These are phyloP conservation scores for Ephestia elutella DNA, from an alignment of 1,140 invertebrate genomes.

Conservation along the genomic window DNA sequence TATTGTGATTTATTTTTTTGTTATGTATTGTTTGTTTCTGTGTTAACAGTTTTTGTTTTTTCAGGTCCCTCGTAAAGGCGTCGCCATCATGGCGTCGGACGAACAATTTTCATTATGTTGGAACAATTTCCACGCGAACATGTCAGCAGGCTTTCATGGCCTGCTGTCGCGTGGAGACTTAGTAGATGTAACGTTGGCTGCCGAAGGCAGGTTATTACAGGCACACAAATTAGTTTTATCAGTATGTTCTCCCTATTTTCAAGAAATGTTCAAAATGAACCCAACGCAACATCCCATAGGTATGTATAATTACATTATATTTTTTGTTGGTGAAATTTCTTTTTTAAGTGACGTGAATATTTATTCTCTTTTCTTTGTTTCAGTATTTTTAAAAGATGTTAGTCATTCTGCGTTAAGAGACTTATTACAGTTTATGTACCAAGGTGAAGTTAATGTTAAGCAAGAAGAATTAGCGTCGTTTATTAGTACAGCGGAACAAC, in stretches of 20 bases:
- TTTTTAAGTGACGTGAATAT: background rate
- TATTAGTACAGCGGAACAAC: slow-evolving; percentile 88
- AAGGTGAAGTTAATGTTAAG: slow-evolving; percentile 89
- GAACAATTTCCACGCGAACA: slow-evolving; percentile 85
- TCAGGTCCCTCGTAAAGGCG: slow-evolving; percentile 61
- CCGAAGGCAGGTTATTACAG: slow-evolving; percentile 85
- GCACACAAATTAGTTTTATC: slow-evolving; percentile 89
- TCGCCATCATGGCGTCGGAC: slow-evolving; percentile 79
- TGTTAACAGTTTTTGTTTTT: slow-evolving; percentile 30
- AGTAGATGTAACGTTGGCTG: slow-evolving; percentile 87
- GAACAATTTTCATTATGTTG: slow-evolving; percentile 86
- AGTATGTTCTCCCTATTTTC: slow-evolving; percentile 90
- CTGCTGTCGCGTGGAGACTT: slow-evolving; percentile 84
- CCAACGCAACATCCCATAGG: slow-evolving; percentile 77
- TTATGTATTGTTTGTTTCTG: background rate
- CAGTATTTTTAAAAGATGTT: slow-evolving; percentile 89
- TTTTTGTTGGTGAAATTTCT: background rate
- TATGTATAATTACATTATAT: slow-evolving; percentile 34
- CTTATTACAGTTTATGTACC: slow-evolving; percentile 90
- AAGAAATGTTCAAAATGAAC: slow-evolving; percentile 84
- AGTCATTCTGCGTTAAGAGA: slow-evolving; percentile 83
- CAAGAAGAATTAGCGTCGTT: slow-evolving; percentile 88
- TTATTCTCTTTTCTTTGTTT: slow-evolving; percentile 40
- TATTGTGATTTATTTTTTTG: too few relatives aligned
- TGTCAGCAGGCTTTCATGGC: slow-evolving; percentile 83